These are phyloP conservation scores for Nysson spinosus DNA, from an alignment of 2,888 invertebrate genomes.

Conservation along the genomic window DNA sequence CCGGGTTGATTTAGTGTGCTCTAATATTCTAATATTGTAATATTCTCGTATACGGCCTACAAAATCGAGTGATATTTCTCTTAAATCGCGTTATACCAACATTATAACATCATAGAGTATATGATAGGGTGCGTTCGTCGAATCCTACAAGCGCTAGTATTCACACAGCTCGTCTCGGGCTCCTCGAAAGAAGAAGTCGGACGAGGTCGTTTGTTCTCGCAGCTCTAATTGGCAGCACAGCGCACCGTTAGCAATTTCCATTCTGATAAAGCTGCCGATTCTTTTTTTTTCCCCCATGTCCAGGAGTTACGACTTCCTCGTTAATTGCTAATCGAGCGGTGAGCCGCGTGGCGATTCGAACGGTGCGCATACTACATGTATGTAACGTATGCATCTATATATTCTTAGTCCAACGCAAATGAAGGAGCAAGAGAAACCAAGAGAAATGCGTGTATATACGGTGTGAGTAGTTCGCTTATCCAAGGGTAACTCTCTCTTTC, in stretches of 20 bases:
- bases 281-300: constrained; percentile 28
- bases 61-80: too few species aligned
- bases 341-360: constrained; percentile 43
- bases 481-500: background rate
- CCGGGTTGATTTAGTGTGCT: too few species aligned
- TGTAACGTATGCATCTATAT: background rate
- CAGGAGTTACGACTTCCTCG: constrained; percentile 71
- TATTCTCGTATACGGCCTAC: too few species aligned
- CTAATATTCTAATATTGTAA: too few species aligned
- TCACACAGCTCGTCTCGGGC: constrained; percentile 34
- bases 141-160: constrained; percentile 45
- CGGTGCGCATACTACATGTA: constrained; percentile 17
- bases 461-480: background rate
- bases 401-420: too few species aligned
- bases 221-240: constrained; percentile 70
- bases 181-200: constrained; percentile 63
- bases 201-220: constrained; percentile 73
- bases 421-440: too few species aligned
- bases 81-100: constrained; percentile 30
- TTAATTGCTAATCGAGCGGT: constrained; percentile 72
- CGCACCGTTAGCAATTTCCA: constrained; percentile 74
- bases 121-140: constrained; percentile 11
- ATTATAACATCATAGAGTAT: constrained; percentile 10
- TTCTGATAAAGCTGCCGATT: constrained; percentile 70
- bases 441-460: background rate